These are phyloP conservation scores for Eriosoma lanigerum DNA, from an alignment of 1,140 invertebrate species.

Conservation along the genomic window DNA sequence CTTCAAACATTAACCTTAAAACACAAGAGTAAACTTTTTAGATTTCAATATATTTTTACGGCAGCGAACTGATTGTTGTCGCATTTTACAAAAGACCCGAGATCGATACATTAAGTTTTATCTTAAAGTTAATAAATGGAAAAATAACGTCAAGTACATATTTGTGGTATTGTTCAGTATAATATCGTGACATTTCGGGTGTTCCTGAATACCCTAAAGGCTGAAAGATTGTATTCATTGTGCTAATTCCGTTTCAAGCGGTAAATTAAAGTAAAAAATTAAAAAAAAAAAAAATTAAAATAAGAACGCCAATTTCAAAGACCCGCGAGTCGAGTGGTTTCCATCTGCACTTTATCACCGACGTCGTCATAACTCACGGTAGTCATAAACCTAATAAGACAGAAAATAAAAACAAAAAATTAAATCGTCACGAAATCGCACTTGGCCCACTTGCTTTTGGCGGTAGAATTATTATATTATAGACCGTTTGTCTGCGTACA, in stretches of 20 bases:
- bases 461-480: too few species aligned
- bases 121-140: not conserved
- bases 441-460: not conserved
- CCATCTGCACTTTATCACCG: not conserved
- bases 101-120: too few species aligned
- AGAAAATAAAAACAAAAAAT: not conserved
- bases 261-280: not conserved
- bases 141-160: not conserved
- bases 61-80: too few species aligned
- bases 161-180: not conserved
- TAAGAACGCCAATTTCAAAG: constrained; percentile 20
- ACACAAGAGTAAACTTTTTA: too few species aligned
- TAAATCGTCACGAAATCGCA: constrained; percentile 9
- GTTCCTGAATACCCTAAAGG: not conserved
- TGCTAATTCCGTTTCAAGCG: constrained; percentile 2
- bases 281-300: not conserved
- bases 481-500: not conserved
- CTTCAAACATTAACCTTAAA: too few species aligned
- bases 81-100: too few species aligned
- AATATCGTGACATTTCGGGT: not conserved
- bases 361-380: not conserved
- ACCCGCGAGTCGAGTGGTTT: not conserved
- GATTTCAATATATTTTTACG: too few species aligned
- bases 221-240: not conserved
- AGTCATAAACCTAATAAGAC: not conserved